phyloP scores from a whole-genome alignment of 2,888 invertebrate species.

The Blomia tropicalis region DNA sequence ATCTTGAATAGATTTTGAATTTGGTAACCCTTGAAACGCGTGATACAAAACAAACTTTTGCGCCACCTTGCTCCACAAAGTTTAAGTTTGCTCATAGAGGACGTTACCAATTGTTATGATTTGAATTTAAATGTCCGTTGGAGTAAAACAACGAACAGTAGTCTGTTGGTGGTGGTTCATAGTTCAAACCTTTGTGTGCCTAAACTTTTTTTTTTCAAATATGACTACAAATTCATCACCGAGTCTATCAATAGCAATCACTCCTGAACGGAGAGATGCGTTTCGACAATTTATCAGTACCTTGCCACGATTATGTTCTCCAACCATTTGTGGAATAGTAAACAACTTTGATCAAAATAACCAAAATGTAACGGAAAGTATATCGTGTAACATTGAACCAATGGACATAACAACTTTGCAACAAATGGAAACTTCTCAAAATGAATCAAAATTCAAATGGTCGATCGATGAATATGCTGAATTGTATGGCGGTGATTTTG shows the following conservation, averaged over 20 bases:
- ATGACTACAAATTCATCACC: no score
- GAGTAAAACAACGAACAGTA: neutral
- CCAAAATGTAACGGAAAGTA: neutral
- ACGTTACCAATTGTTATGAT: neutral
- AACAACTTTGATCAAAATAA: no score
- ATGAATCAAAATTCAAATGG: neutral
- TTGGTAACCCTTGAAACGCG: no score
- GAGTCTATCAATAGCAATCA: no score
- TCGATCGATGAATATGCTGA: slow-evolving; percentile 8
- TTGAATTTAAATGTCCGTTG: neutral
- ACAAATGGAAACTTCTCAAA: neutral
- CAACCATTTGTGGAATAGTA: neutral
- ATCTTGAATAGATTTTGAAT: no score
- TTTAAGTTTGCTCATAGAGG: neutral
- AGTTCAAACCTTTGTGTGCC: neutral
- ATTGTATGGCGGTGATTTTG: slow-evolving; percentile 6
- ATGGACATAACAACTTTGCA: neutral
- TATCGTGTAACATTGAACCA: neutral
- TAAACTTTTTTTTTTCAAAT: neutral
- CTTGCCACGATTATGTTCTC: slow-evolving; percentile 4
- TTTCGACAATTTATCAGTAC: slow-evolving; percentile 4
- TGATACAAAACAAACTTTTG: no score
- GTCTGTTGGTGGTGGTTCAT: neutral
- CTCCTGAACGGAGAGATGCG: slow-evolving; percentile 3
- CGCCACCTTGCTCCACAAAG: neutral